Base-by-base conservation (phyloP, 2,888 invertebrate genomes). In the Ormyrus pomaceus region DNA sequence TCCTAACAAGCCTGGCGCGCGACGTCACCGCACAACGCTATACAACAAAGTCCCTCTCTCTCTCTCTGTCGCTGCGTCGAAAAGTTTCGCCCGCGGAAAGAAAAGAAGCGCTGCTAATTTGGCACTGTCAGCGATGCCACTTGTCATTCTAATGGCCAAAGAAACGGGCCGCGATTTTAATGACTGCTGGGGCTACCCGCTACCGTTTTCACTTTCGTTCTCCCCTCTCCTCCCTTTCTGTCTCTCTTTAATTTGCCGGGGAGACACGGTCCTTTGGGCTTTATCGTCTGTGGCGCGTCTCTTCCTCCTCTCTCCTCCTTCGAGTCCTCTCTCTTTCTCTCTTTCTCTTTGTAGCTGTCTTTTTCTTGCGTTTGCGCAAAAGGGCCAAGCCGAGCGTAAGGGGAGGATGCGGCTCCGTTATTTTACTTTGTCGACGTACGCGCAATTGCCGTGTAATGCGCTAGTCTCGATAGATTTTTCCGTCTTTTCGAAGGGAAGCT, bases 131-230 rank as follows among this genome's bases (percentile, higher is more conserved):
- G 87, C 88, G 87, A 86, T 84, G 85, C 87, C 87, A 87, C 89
- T 88, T 89, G 88, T 89, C 89, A 89, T 87, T 88, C 88, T 89
- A 88, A 89, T 89, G 85, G 87, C 86, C 85, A 86, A 85, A 87
- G 87, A 87, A 85, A 85, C 85, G 86, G 75, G 65, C 51, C 82
- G 82, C 83, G 85, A 85, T 87, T 88, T 88, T 87, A 87, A 88
- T 86, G 88, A 86, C 78, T 72, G 68, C 53, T 34, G 68, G 56
- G 48, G 66, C 34, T n/a, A 45, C 48, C 53, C 58, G 9, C 65
- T 65, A 13, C 59, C 51, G 48, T 53, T 65, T 84, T 72, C 73
- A 53, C 61, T 75, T 48, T 68, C 58, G 71, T 69, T 48, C 65
- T 59, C 68, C 68, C 19, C 51, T 68, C 59, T 59, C 51, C 34